These are phyloP conservation scores for Aplocera efformata DNA, from an alignment of 2,888 invertebrate species.

Conservation along the genomic window DNA sequence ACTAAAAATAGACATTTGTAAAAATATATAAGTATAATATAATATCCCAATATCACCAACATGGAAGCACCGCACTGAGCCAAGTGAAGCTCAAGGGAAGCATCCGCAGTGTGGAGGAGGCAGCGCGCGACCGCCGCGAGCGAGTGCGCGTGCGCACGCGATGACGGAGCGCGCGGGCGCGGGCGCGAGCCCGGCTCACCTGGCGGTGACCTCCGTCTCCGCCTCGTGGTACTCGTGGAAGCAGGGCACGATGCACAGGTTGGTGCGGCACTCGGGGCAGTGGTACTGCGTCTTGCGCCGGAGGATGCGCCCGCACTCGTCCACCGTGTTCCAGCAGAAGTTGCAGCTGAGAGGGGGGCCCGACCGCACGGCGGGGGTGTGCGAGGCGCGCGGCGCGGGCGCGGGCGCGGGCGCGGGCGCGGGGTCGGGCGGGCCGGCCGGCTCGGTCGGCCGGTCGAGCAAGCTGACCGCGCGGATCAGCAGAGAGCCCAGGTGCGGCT, in stretches of 20 bases:
- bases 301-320: conserved; percentile 89
- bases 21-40: no score
- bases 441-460: conserved; percentile 36
- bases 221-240: conserved; percentile 92
- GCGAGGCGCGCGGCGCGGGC: conserved; percentile 82
- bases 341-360: conserved; percentile 93
- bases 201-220: conserved; percentile 42
- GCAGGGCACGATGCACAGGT: conserved; percentile 93
- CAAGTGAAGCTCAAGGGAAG: no score
- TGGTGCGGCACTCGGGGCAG: conserved; percentile 93
- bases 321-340: conserved; percentile 95
- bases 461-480: conserved; percentile 49
- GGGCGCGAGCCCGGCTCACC: conserved; percentile 8
- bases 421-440: conserved; percentile 19
- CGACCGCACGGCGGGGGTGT: conserved; percentile 90
- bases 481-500: conserved; percentile 40
- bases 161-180: no score
- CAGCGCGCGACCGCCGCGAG: no score
- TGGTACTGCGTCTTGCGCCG: conserved; percentile 94
- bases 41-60: no score
- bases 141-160: no score
- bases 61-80: no score
- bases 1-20: no score
- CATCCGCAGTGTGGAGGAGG: no score
- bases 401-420: conserved; percentile 33